Base-by-base conservation (phyloP, 2,113 vertebrate genomes). In the Tenebrosternarchus preto region DNA sequence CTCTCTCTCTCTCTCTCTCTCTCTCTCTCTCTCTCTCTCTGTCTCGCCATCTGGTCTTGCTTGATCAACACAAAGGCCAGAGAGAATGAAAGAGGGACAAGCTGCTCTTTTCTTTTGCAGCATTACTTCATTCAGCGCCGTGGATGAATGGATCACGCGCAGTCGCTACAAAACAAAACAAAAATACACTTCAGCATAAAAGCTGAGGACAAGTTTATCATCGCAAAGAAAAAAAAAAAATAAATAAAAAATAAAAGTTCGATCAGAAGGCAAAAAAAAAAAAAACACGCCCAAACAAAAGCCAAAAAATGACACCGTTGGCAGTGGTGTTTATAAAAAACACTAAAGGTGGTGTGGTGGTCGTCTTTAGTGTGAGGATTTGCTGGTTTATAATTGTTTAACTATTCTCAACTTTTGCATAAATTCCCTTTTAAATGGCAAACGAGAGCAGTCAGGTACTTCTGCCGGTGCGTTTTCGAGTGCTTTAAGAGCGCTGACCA, bases 41-140 rank as follows among this genome's bases (percentile, higher is more conserved):
- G 69, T 77, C 74, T 43, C 76, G 68, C 81, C 81, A 82, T 82
- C 81, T 82, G 81, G 75, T 82, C 75, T 78, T 82, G 76, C 60
- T 77, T 71, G 61, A 82, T 70, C 60, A 72, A 57, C 75, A 82
- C 67, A 77, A 77, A 76, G 73, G 80, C 73, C 67, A 67, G 68
- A 67, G 75, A 77, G 68, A 77, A 73, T 78, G 74, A 78, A 71
- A 73, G 76, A 66, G 68, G 70, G 81, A 82, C 81, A 82, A 78
- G 81, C 81, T 82, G 75, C 81, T 78, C 81, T 82, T 82, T 78
- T 78, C 81, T 78, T 74, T 67, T 6, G 46, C 74, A 22, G 67
- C 74, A 64, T 66, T 73, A 66, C 81, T 78, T 73, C 81, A 72
- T 82, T 82, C 81, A 82, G 81, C 29, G 16, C 55, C 9, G 39